Evolutionary conservation across 2,888 invertebrate species (phyloP).

Genomic region (Phasia obesa): DNA sequence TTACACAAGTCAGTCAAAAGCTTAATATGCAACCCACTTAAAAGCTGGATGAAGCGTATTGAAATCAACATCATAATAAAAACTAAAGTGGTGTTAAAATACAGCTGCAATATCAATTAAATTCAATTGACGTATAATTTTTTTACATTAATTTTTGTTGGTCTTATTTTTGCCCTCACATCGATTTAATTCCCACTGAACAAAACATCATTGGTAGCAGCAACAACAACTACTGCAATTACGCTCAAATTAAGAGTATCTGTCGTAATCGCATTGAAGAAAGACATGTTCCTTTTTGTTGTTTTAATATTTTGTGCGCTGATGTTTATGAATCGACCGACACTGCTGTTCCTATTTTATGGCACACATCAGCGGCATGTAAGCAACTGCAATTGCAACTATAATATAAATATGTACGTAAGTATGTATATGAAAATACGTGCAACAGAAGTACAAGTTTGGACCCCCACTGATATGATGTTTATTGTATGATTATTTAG

Average conservation of each 20-base stretch:
- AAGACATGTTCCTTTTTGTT: conserved; percentile 39
- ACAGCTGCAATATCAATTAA: conserved; percentile 58
- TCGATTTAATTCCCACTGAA: conserved; percentile 22
- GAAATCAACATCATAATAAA: conserved; percentile 30
- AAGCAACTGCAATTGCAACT: neutral
- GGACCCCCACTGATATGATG: conserved; percentile 64
- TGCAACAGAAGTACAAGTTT: conserved; percentile 26
- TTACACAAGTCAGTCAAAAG: too few species aligned
- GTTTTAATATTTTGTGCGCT: conserved; percentile 6
- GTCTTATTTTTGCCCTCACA: conserved; percentile 16
- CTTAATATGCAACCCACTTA: too few species aligned
- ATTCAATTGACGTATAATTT: conserved; percentile 62
- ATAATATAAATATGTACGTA: neutral
- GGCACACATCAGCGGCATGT: neutral
- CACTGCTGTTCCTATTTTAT: conserved; percentile 16
- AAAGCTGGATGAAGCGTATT: too few species aligned
- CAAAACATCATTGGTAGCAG: conserved; percentile 19
- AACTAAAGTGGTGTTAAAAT: conserved; percentile 41
- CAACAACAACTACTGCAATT: conserved; percentile 49
- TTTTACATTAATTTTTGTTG: conserved; percentile 13
- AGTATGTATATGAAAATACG: conserved; percentile 9
- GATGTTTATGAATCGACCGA: conserved; percentile 35
- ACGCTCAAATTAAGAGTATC: conserved; percentile 56
- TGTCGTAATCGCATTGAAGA: conserved; percentile 30
- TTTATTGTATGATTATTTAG: conserved; percentile 52